Percentiles rank a stretch among this genome's conserved stretches.
These are phyloP conservation scores for Camarhynchus parvulus DNA, from an alignment of 2,113 vertebrate genomes.

Conservation along the genomic window DNA sequence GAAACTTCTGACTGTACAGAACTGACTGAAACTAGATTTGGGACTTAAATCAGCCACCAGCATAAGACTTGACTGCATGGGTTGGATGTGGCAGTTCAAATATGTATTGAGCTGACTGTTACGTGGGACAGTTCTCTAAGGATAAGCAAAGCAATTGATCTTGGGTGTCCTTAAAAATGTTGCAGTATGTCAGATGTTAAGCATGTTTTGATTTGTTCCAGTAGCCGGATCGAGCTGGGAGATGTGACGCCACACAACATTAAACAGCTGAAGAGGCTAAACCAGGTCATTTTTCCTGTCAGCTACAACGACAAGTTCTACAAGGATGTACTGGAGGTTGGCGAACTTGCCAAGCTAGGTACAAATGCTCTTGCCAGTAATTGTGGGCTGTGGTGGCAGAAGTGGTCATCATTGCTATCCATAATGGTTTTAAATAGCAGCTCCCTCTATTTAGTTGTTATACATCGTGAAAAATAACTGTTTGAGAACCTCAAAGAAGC, in stretches of 20 bases:
- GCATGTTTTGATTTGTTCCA: slow-evolving; percentile 96
- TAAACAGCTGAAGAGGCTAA: slow-evolving; percentile 98
- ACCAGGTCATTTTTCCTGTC: slow-evolving; percentile 99
- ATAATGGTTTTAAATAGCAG: neutral
- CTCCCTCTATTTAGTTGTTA: neutral
- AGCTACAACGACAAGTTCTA: slow-evolving; percentile 99
- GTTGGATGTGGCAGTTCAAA: neutral
- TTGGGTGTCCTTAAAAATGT: neutral
- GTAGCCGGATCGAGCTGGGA: slow-evolving; percentile 99
- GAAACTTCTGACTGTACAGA: neutral
- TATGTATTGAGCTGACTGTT: neutral
- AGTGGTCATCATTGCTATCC: neutral
- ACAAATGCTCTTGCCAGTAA: slow-evolving; percentile 53
- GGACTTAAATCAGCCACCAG: neutral
- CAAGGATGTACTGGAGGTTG: slow-evolving; percentile 99
- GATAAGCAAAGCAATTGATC: neutral
- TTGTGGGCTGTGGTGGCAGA: neutral
- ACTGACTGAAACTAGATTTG: neutral
- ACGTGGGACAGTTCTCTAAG: neutral
- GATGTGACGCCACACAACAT: slow-evolving; percentile 99
- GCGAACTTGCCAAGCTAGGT: slow-evolving; percentile 99
- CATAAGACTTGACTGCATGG: neutral
- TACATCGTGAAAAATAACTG: neutral
- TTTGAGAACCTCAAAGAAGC: neutral
- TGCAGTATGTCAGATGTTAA: slow-evolving; percentile 75